Base-by-base conservation (phyloP, 1,140 invertebrate species). In the Hycleus phaleratus region DNA sequence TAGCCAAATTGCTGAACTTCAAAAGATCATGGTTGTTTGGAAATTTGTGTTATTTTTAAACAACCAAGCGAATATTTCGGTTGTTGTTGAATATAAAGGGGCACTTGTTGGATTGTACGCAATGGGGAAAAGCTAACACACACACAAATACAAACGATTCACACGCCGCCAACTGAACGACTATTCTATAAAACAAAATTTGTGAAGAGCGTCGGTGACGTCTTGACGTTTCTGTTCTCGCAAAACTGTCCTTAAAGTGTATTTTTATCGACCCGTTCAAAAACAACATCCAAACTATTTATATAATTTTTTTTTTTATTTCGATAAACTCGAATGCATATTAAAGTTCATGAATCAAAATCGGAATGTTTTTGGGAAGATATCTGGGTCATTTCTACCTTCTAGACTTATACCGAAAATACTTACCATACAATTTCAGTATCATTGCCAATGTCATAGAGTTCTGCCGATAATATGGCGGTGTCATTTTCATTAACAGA, bases 341-440 rank as follows among this genome's bases (percentile, higher is more conserved):
- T 32, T 32, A 18, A 18, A 18, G 18, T 18, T 2, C 7, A 32
- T 32, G 32, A 32, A 5, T 32, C 32, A 32, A 32, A 5, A 32
- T 7, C 32, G 7, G 32, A 5, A 32, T 42, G 4, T 11, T 42
- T 8, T 4, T 42, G 9, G 40, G 5, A n/a, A 3, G 10, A 42
- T 42, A 4, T 42, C 11, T 42, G 11, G 11, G 18, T 18, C 18
- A 18, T 18, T 42, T 11, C 4, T n/a, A 10, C 11, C 18, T 18
- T 18, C 18, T 18, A 18, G 18, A 18, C 18, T 18, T 18, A 18
- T 42, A 42, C 11, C 9, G 9, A 32, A 38, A 38, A 44, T 43
- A 38, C 58, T 64, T 50, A 67, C 64, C 66, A 66, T 44, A 50
- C 50, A 38, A 66, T 64, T 64, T 69, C 66, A 39, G 58, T 64